A percentile compares a stretch with the other conserved stretches of the same genome.
Conservation (phyloP, 2,113 vertebrate species). For the Callocephalon fimbriatum region DNA sequence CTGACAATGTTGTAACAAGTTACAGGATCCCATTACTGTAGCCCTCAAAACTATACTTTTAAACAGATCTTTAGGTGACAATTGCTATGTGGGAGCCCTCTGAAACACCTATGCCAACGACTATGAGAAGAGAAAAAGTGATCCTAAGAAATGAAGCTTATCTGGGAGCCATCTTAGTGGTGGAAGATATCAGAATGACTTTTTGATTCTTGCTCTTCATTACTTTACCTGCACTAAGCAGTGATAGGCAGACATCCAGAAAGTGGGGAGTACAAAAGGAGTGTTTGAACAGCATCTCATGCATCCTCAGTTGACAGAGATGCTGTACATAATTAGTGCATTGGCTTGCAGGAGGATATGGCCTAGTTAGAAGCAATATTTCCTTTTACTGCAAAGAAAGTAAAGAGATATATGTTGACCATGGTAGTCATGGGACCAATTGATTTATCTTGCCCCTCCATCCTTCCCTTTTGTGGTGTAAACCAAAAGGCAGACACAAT, state of each 20-base stretch:
- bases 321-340: background rate
- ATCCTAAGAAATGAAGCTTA: background rate
- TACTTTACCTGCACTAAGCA: background rate
- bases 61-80: background rate
- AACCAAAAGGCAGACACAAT: constrained; percentile 2
- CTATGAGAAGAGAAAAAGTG: background rate
- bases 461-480: constrained; percentile 11
- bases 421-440: background rate
- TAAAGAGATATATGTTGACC: background rate
- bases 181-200: background rate
- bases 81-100: background rate
- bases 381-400: background rate
- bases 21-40: background rate
- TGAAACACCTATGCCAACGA: background rate
- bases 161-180: background rate
- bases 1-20: background rate
- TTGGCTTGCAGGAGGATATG: background rate
- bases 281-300: background rate
- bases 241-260: background rate
- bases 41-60: background rate
- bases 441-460: background rate
- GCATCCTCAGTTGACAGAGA: background rate
- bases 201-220: background rate
- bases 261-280: background rate
- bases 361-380: background rate